phyloP scores from a whole-genome alignment of 2,888 invertebrate genomes.

The Odontomyia ornata region DNA sequence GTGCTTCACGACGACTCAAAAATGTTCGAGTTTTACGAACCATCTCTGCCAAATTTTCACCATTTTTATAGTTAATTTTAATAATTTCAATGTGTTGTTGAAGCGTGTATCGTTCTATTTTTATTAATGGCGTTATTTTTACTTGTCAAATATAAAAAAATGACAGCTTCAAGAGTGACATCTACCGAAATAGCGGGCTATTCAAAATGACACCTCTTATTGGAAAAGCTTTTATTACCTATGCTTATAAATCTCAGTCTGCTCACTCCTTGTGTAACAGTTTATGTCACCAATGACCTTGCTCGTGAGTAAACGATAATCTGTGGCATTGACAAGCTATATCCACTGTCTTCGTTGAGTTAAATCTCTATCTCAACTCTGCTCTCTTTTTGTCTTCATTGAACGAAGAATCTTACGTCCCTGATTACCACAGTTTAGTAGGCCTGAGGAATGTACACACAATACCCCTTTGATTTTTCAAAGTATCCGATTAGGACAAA shows the following conservation, averaged over 20 bases:
- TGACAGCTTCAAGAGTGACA: too few relatives aligned
- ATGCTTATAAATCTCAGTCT: neutral
- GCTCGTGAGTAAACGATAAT: neutral
- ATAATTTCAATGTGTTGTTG: too few relatives aligned
- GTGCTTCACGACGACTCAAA: too few relatives aligned
- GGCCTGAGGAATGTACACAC: slow-evolving; percentile 44
- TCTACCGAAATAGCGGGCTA: too few relatives aligned
- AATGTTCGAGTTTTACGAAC: too few relatives aligned
- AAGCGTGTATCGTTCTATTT: too few relatives aligned
- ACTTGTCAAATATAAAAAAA: too few relatives aligned
- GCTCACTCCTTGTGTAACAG: neutral
- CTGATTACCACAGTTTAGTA: slow-evolving; percentile 26
- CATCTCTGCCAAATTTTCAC: too few relatives aligned
- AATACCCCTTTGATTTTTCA: slow-evolving; percentile 51
- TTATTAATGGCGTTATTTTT: too few relatives aligned
- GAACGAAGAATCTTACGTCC: slow-evolving; percentile 31
- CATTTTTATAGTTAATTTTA: too few relatives aligned
- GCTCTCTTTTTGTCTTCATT: slow-evolving; percentile 2
- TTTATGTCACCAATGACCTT: neutral
- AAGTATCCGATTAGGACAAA: slow-evolving; percentile 54
- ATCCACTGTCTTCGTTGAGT: neutral
- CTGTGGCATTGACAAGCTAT: neutral
- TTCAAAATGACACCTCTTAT: too few relatives aligned
- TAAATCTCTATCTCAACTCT: neutral
- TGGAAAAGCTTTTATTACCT: neutral